A percentile compares a stretch with the other conserved stretches of the same genome.
Conservation (phyloP, 2,888 invertebrate species). For the Lepidochrysops patricia region DNA sequence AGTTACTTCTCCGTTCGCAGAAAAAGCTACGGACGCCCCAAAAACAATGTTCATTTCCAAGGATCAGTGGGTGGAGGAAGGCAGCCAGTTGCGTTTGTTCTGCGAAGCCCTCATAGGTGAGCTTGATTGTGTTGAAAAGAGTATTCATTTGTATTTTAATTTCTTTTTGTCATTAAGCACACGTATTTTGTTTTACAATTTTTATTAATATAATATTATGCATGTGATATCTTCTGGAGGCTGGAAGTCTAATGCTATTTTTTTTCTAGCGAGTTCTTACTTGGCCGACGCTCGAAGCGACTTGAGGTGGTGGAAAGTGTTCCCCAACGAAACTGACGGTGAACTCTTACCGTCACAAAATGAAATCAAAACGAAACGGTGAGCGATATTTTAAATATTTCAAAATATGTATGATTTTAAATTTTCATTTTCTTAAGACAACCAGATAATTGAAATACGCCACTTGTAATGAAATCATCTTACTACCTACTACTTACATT, state of each 20-base stretch:
- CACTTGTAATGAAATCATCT: no score
- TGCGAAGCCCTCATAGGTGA: slow-evolving; percentile 87
- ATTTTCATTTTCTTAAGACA: no score
- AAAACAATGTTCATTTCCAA: slow-evolving; percentile 79
- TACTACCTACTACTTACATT: no score
- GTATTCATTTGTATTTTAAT: background rate
- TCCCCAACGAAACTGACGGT: slow-evolving; percentile 70
- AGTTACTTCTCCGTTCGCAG: slow-evolving; percentile 51
- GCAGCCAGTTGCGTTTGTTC: slow-evolving; percentile 78
- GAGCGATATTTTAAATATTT: slow-evolving; percentile 23
- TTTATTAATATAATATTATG: no score
- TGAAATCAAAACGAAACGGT: slow-evolving; percentile 60
- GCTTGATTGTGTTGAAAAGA: slow-evolving; percentile 23
- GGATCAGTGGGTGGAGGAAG: slow-evolving; percentile 77
- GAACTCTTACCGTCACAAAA: slow-evolving; percentile 50
- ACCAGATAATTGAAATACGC: no score
- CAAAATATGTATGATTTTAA: no score
- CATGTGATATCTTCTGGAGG: no score
- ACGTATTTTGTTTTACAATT: background rate
- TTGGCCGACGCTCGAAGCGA: slow-evolving; percentile 83
- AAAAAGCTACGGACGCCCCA: slow-evolving; percentile 76
- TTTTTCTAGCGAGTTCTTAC: slow-evolving; percentile 72
- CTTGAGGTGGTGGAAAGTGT: slow-evolving; percentile 79
- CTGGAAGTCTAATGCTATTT: background rate
- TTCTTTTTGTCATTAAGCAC: background rate